A percentile compares a stretch with the other conserved stretches of the same genome.
phyloP scores from a whole-genome alignment of 2,113 vertebrate species.

The Henicopernis longicauda region DNA sequence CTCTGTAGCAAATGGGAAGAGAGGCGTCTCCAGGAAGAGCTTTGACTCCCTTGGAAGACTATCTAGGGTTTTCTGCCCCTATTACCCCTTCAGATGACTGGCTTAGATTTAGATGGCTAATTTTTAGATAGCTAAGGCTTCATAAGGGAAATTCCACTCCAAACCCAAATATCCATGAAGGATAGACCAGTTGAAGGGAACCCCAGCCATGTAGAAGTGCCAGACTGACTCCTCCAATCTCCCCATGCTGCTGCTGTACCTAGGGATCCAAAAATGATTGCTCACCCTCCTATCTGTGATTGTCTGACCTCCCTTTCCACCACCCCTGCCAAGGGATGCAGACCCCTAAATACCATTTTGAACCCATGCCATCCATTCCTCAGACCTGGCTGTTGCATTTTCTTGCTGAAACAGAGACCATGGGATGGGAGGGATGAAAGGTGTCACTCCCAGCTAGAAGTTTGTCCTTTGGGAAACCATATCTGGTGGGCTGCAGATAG shows the following conservation, averaged over 20 bases:
- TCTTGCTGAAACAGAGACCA: neutral
- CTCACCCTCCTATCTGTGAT: neutral
- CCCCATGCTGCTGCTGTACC: neutral
- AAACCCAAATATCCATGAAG: neutral
- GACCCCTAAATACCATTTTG: neutral
- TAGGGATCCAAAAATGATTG: neutral
- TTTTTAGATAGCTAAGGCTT: neutral
- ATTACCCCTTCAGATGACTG: no score
- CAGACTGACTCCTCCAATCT: neutral
- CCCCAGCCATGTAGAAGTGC: neutral
- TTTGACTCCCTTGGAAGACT: neutral
- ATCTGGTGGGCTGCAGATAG: neutral
- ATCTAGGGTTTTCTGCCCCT: neutral
- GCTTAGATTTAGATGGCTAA: neutral
- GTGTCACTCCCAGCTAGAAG: rapidly evolving
- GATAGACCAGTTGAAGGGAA: neutral
- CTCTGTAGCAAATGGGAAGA: neutral
- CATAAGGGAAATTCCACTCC: neutral
- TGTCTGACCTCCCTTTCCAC: neutral
- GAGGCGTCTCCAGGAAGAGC: neutral
- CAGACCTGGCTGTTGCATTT: neutral
- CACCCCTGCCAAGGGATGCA: neutral
- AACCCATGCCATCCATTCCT: rapidly evolving
- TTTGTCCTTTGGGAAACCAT: neutral
- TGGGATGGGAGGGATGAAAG: neutral